Conservation (phyloP, 35 echinoderm and acorn worm genomes). For the Ophiothrix spiculata region DNA sequence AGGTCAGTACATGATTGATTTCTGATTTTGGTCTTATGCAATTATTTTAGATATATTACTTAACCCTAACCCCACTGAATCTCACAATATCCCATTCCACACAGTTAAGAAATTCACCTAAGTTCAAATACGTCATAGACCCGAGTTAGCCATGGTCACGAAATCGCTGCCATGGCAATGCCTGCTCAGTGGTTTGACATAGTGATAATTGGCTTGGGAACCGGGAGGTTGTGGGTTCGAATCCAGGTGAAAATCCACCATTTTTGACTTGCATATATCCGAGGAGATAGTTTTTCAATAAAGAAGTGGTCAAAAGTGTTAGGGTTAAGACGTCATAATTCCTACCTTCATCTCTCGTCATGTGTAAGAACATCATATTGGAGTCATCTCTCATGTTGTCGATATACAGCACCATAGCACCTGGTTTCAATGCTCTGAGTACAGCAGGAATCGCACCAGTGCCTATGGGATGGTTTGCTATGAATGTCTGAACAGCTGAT, state of each 20-base stretch:
- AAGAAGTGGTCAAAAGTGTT: not conserved
- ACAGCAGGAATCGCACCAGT: not conserved
- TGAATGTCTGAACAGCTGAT: not conserved
- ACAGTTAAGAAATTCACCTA: no score
- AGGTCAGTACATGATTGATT: not conserved
- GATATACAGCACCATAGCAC: not conserved
- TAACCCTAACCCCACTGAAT: no score
- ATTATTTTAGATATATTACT: no score
- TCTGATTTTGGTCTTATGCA: not conserved
- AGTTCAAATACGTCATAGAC: no score
- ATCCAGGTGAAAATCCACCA: not conserved
- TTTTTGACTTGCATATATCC: not conserved
- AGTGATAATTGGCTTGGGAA: no score
- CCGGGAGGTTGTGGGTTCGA: no score
- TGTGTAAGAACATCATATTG: not conserved
- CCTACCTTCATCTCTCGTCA: not conserved
- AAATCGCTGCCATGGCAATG: not conserved
- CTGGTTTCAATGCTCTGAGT: not conserved
- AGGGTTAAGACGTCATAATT: not conserved
- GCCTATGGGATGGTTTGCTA: not conserved
- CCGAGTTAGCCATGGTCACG: no score
- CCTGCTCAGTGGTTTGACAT: not conserved
- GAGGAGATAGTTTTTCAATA: not conserved
- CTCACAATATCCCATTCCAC: no score
- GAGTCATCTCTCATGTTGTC: conserved; percentile 5